Evolutionary conservation across 2,888 invertebrate species (phyloP).

Genomic region (Malachius bipustulatus): DNA sequence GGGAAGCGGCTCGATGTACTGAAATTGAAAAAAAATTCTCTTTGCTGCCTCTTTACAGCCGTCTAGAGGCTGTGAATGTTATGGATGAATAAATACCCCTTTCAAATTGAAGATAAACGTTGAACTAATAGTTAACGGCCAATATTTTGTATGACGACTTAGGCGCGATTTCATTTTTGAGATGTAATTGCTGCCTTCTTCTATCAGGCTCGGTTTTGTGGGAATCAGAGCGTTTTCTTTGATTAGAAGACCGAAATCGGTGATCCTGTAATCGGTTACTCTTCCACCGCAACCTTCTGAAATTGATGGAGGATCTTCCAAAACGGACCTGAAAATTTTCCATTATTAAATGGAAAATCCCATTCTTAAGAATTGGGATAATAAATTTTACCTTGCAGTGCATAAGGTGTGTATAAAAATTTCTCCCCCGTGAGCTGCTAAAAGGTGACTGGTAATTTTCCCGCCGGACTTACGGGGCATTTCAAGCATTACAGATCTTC

Average conservation of each 20-base stretch:
- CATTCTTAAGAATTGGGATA: too few species aligned
- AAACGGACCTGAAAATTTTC: slow-evolving; percentile 50
- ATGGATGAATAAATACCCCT: slow-evolving; percentile 37
- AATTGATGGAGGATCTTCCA: slow-evolving; percentile 92
- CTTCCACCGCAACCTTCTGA: slow-evolving; percentile 90
- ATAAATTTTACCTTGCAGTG: slow-evolving; percentile 50
- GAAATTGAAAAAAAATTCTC: slow-evolving; percentile 11
- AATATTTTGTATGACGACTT: slow-evolving; percentile 71
- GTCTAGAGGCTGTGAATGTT: not conserved
- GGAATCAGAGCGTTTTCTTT: slow-evolving; percentile 73
- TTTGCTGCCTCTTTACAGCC: too few species aligned
- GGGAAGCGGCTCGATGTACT: slow-evolving; percentile 74
- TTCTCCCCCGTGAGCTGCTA: slow-evolving; percentile 91
- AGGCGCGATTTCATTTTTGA: slow-evolving; percentile 56
- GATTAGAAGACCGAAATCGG: slow-evolving; percentile 83
- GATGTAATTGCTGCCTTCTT: slow-evolving; percentile 42
- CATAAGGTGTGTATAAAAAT: slow-evolving; percentile 89
- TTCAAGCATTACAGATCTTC: slow-evolving; percentile 84
- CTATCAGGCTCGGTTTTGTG: slow-evolving; percentile 38
- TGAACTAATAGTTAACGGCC: slow-evolving; percentile 80
- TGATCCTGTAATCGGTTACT: slow-evolving; percentile 78
- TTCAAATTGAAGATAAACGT: slow-evolving; percentile 79
- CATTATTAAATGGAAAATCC: not conserved
- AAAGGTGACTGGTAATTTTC: slow-evolving; percentile 81
- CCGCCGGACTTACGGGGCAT: slow-evolving; percentile 76